Conservation (phyloP, 2,797 vertebrate species). For the Poeciliopsis infans region DNA sequence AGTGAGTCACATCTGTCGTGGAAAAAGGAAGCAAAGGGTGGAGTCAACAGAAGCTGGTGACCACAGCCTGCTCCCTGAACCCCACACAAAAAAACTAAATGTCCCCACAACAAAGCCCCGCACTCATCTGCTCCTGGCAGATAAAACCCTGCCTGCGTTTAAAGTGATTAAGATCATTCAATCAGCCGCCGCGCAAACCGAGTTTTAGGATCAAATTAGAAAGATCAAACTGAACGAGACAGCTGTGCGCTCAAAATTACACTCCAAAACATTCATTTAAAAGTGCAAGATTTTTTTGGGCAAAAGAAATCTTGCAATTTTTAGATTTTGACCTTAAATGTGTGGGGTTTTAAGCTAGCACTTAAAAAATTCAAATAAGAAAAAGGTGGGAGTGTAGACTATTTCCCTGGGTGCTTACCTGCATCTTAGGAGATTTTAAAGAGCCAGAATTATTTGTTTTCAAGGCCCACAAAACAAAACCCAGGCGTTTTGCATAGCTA, state of each 20-base stretch:
- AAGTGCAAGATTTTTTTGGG: no score
- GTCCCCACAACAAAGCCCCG: slow-evolving; percentile 74
- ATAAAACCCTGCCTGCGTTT: slow-evolving; percentile 64
- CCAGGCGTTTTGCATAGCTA: no score
- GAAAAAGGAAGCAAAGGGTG: slow-evolving; percentile 65
- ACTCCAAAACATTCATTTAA: no score
- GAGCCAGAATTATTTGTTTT: no score
- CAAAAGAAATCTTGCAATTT: no score
- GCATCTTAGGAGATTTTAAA: no score
- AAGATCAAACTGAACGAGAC: slow-evolving; percentile 54
- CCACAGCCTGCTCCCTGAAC: slow-evolving; percentile 70
- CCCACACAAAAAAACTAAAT: slow-evolving; percentile 60
- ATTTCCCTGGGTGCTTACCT: no score
- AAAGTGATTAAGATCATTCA: slow-evolving; percentile 74
- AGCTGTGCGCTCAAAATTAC: slow-evolving; percentile 51
- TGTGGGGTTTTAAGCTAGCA: no score
- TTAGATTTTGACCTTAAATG: no score
- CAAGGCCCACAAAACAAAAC: no score
- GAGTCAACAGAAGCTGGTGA: slow-evolving; percentile 73
- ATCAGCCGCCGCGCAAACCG: slow-evolving; percentile 59
- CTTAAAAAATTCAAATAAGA: no score
- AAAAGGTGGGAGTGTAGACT: no score
- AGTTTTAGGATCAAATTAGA: slow-evolving; percentile 70
- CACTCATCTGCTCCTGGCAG: slow-evolving; percentile 78
- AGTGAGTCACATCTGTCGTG: slow-evolving; percentile 74